Conservation (phyloP, 2,797 vertebrate genomes). For the Chaenodraco wilsoni region DNA sequence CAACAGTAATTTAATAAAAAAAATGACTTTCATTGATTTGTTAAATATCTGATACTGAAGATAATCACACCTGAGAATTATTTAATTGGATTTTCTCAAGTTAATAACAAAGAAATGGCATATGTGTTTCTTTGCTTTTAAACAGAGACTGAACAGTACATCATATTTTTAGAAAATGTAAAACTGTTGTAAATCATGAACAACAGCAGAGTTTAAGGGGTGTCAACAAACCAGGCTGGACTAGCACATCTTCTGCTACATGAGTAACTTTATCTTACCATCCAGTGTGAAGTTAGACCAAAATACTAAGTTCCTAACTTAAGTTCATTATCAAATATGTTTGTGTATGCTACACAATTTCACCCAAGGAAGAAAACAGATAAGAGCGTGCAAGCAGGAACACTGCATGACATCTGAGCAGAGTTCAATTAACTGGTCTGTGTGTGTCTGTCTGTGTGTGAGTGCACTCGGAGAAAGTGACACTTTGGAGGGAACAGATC, state of each 20-base stretch:
- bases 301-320: conserved; percentile 47
- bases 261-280: conserved; percentile 42
- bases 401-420: conserved; percentile 60
- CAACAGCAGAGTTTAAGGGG: conserved; percentile 31
- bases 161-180: neutral
- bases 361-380: conserved; percentile 32
- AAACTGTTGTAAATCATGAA: conserved; percentile 32
- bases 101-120: neutral
- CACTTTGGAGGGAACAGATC: conserved; percentile 37
- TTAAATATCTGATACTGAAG: conserved; percentile 26
- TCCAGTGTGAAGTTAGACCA: conserved; percentile 72
- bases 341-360: conserved; percentile 37
- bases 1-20: neutral
- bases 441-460: conserved; percentile 10
- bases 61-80: neutral
- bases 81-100: conserved; percentile 18
- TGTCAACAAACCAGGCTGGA: conserved; percentile 33
- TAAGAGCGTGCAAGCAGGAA: conserved; percentile 20
- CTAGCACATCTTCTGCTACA: conserved; percentile 51
- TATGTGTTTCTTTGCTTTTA: neutral
- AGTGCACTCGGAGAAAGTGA: conserved; percentile 24
- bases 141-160: neutral
- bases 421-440: conserved; percentile 52
- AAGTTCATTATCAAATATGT: conserved; percentile 25
- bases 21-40: conserved; percentile 16